A percentile compares a stretch with the other conserved stretches of the same genome.
Evolutionary conservation across 92 coral and sea anemone species (phyloP).

Genomic region (Siderastrea siderea): DNA sequence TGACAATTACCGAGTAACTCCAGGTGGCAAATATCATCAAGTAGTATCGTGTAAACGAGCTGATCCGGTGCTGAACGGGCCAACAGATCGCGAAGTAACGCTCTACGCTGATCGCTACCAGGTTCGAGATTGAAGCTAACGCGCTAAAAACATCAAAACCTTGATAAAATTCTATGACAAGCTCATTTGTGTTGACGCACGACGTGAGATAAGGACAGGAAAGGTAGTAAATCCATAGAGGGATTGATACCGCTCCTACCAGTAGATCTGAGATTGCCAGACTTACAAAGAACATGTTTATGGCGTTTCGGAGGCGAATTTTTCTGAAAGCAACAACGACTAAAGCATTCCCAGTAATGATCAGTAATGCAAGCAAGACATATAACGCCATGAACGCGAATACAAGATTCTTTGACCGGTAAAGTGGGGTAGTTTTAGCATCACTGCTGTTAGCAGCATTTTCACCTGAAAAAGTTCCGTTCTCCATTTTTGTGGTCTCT

Average conservation of each 20-base stretch:
- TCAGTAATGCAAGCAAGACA: conserved; percentile 54
- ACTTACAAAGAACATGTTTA: conserved; percentile 81
- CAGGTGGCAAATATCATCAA: conserved; percentile 65
- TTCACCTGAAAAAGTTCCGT: neutral
- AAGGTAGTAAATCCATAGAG: conserved; percentile 75
- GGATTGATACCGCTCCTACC: conserved; percentile 84
- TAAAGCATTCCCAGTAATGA: conserved; percentile 72
- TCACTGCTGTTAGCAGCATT: conserved; percentile 3
- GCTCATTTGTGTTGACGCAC: conserved; percentile 10
- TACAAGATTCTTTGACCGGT: conserved; percentile 67
- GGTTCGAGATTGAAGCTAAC: conserved; percentile 81
- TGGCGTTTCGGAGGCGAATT: conserved; percentile 62
- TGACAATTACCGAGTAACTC: conserved; percentile 63
- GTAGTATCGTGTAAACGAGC: conserved; percentile 55
- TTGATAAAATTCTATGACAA: conserved; percentile 30
- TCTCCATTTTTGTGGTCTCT: conserved; percentile 10
- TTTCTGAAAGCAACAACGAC: conserved; percentile 72
- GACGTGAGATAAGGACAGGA: conserved; percentile 63
- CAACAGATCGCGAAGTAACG: conserved; percentile 68
- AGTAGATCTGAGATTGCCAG: conserved; percentile 81
- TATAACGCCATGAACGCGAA: conserved; percentile 64
- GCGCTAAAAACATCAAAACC: conserved; percentile 83
- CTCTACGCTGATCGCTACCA: conserved; percentile 81
- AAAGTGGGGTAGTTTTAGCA: neutral
- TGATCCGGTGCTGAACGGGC: conserved; percentile 40